These are phyloP conservation scores for Isaurus tuberculatus DNA, from an alignment of 92 coral and sea anemone species.

Conservation along the genomic window DNA sequence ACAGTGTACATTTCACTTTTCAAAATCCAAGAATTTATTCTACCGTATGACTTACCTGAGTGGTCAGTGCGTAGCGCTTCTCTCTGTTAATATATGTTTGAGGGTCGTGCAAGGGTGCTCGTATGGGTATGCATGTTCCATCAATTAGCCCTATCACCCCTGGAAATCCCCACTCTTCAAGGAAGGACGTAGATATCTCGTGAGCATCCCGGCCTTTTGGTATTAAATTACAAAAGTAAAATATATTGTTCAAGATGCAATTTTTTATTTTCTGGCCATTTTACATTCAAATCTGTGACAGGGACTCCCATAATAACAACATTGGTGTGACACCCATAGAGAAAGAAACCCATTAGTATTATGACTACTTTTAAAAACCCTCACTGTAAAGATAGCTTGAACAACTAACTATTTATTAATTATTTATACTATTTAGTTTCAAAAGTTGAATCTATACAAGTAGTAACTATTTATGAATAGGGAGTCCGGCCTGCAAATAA, in stretches of 20 bases:
- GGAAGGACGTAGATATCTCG: slow-evolving; percentile 12
- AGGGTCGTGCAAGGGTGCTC: slow-evolving; percentile 16
- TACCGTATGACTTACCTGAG: slow-evolving; percentile 4
- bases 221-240: slow-evolving; percentile 10
- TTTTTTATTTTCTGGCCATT: slow-evolving; percentile 12
- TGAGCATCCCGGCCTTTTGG: slow-evolving; percentile 16
- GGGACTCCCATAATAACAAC: slow-evolving; percentile 5
- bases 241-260: slow-evolving; percentile 5
- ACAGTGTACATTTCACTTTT: slow-evolving; percentile 12
- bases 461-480: slow-evolving; percentile 2
- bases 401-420: background rate
- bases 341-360: slow-evolving; percentile 3
- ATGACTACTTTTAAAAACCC: slow-evolving; percentile 1
- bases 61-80: background rate
- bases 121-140: slow-evolving; percentile 24
- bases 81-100: slow-evolving; percentile 18
- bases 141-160: slow-evolving; percentile 17
- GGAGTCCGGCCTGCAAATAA: slow-evolving; percentile 10
- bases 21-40: slow-evolving; percentile 8
- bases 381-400: slow-evolving; percentile 10
- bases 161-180: slow-evolving; percentile 11
- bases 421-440: background rate
- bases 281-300: slow-evolving; percentile 6
- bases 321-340: slow-evolving; percentile 14
- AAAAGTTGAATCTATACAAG: too few species aligned